phyloP scores from a whole-genome alignment of 2,888 invertebrate species.

The Crepidodera aurea region DNA sequence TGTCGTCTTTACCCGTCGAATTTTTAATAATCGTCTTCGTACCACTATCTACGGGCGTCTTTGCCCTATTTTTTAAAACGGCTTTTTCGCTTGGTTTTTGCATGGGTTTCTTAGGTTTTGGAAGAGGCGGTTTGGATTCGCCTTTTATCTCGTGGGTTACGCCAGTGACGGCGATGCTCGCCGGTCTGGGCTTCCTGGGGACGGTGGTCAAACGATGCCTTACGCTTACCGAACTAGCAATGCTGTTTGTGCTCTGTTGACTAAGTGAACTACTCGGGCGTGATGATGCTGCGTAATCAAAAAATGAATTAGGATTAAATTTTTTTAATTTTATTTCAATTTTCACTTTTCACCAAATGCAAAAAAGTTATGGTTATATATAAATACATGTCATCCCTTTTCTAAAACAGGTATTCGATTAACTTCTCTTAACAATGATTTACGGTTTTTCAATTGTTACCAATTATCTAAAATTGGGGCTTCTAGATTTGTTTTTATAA shows the following conservation, averaged over 20 bases:
- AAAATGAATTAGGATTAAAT: background rate
- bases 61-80: constrained; percentile 31
- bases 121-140: constrained; percentile 64
- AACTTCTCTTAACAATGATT: too few relatives aligned
- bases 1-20: constrained; percentile 27
- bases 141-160: constrained; percentile 65
- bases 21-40: constrained; percentile 37
- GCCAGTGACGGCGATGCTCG: constrained; percentile 85
- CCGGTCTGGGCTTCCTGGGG: constrained; percentile 78
- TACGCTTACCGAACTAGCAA: constrained; percentile 64
- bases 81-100: constrained; percentile 48
- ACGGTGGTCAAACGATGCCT: constrained; percentile 70
- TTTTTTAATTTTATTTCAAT: background rate
- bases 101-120: constrained; percentile 59
- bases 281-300: constrained; percentile 69
- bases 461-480: too few relatives aligned
- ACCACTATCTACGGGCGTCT: constrained; percentile 46
- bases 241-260: constrained; percentile 71
- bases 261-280: constrained; percentile 89
- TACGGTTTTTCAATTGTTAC: too few relatives aligned
- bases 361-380: too few relatives aligned
- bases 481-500: too few relatives aligned
- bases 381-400: too few relatives aligned
- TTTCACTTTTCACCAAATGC: background rate
- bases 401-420: too few relatives aligned